Conservation (phyloP, 2,797 vertebrate species). For the Hylomyscus alleni region DNA sequence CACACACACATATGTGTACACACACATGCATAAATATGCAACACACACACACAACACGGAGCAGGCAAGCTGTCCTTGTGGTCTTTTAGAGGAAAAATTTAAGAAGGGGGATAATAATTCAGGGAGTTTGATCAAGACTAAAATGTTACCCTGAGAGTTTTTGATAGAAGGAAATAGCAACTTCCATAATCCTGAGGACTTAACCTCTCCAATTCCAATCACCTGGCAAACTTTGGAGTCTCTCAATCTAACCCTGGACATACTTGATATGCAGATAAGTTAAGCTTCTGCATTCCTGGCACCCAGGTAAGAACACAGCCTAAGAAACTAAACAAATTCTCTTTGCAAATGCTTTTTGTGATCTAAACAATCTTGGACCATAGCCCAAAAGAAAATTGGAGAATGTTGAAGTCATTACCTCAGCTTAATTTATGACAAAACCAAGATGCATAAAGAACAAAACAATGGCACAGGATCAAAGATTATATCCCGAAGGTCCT, state of each 20-base stretch:
- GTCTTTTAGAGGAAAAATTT: not conserved
- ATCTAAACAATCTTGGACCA: not conserved
- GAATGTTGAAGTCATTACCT: constrained; percentile 1
- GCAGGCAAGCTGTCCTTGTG: accelerated
- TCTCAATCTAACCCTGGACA: not conserved
- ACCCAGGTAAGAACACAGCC: not conserved
- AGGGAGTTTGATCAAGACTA: not conserved
- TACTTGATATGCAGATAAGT: not conserved
- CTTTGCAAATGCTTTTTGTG: constrained; percentile 11
- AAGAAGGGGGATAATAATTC: not conserved
- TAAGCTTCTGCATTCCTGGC: not conserved
- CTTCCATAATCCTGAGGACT: not conserved
- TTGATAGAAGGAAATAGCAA: not conserved
- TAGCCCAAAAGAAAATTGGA: not conserved
- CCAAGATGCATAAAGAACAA: constrained; percentile 19
- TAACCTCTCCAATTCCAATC: not conserved
- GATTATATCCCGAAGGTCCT: constrained; percentile 13
- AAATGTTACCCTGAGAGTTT: not conserved
- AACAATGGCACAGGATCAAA: constrained; percentile 60
- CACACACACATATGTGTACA: not conserved
- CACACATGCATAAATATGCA: not conserved
- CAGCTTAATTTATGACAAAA: constrained; percentile 54
- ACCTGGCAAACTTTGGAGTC: not conserved
- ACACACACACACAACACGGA: not conserved
- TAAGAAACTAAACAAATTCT: not conserved